Evolutionary conservation across 2,113 vertebrate species (phyloP), one percentile per base, ranked within the genome.

Genomic region (Sylvilagus bachmani): DNA sequence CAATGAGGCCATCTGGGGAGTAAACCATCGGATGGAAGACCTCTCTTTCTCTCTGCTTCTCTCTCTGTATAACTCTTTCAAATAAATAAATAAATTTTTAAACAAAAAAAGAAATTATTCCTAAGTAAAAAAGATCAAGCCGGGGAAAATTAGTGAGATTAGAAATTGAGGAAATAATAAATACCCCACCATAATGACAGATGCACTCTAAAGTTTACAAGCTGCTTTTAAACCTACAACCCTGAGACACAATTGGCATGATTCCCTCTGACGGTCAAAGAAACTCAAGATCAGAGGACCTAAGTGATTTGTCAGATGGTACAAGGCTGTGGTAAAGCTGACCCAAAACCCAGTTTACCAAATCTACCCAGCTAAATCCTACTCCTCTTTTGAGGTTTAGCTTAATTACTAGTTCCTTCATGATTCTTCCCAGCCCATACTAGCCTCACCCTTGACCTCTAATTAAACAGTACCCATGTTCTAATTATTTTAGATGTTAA

Each of bases 401-500:
- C 31, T 82, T 87, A 93, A 92, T 95, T 66, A 87, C 74, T 73
- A 93, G 27, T 69, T 90, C 53, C 29, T 90, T 89, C 66, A 70
- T 53, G 66, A 89, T 83, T 95, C 53, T 95, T 96, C 64, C 61
- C 29, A 80, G 93, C 33, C 71, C 44, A 79, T 4, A 97, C 33
- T 94, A 87, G 77, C 58, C 71, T 96, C 66, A 89, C 44, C 80
- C 62, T 69, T 95, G 84, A 93, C 86, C 84, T 94, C 81, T 83
- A 91, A 93, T 94, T 77, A 93, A 94, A 93, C 44, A 93, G 94
- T 73, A 70, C 29, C 73, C 90, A 77, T 73, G 90, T 91, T 91
- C 84, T 91, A 96, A 95, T 94, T 95, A 93, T 89, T 91, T 93
- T 89, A 79, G 73, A 96, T 96, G 89, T 79, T 86, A 94, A 95